Evolutionary conservation across 2,888 invertebrate species (phyloP).

Genomic region (Drosophila kambysellisi): DNA sequence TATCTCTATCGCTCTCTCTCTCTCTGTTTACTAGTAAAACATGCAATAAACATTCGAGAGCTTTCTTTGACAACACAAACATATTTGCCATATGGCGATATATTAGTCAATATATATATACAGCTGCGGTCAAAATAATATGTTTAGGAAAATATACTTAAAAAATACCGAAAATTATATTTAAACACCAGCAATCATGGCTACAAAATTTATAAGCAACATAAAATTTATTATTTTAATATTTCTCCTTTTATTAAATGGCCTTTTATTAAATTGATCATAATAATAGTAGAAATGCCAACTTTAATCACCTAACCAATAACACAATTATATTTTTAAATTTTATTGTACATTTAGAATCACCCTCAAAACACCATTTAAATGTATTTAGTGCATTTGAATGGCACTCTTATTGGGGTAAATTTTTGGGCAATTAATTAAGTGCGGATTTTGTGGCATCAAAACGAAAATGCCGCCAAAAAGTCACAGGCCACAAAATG

Average conservation of each 20-base stretch:
- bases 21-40: conserved; percentile 54
- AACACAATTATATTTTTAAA: too few species aligned
- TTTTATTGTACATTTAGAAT: conserved; percentile 1
- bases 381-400: conserved; percentile 42
- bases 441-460: conserved; percentile 1
- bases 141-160: background rate
- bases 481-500: conserved; percentile 34
- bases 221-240: background rate
- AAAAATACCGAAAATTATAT: too few species aligned
- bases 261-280: background rate
- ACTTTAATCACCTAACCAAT: conserved; percentile 27
- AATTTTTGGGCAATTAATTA: conserved; percentile 53
- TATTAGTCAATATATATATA: background rate
- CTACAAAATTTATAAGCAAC: background rate
- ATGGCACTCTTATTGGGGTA: conserved; percentile 19
- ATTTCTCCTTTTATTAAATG: background rate
- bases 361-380: conserved; percentile 23
- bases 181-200: background rate
- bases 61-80: conserved; percentile 38
- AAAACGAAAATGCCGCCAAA: conserved; percentile 14
- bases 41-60: conserved; percentile 61
- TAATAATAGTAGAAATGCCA: conserved; percentile 3
- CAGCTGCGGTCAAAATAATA: background rate
- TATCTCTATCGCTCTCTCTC: background rate
- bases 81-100: conserved; percentile 9